Evolutionary conservation across 2,888 invertebrate species (phyloP).

Genomic region (Siphonodentalium dalli): DNA sequence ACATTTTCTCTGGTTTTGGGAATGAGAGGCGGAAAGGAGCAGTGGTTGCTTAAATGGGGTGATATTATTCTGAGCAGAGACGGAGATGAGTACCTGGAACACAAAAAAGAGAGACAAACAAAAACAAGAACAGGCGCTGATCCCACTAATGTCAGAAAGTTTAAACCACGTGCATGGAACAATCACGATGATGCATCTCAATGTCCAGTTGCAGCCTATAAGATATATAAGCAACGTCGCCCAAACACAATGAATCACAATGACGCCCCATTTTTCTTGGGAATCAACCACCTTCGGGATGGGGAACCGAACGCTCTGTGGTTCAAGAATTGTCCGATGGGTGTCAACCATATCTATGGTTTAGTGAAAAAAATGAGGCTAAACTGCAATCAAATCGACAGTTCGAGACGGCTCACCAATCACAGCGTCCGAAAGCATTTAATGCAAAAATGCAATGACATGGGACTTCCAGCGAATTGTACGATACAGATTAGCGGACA

Average conservation of each 20-base stretch:
- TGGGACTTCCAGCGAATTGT: slow-evolving; percentile 2
- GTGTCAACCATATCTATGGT: slow-evolving; percentile 10
- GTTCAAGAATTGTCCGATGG: slow-evolving; percentile 7
- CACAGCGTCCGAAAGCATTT: slow-evolving; percentile 12
- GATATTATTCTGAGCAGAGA: slow-evolving; percentile 8
- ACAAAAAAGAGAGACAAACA: slow-evolving; percentile 10
- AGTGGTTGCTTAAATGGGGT: slow-evolving; percentile 6
- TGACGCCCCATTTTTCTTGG: slow-evolving; percentile 7
- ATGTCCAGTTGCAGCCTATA: slow-evolving; percentile 4
- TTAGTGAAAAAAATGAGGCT: slow-evolving; percentile 4
- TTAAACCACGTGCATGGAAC: slow-evolving; percentile 8
- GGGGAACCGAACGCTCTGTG: background rate
- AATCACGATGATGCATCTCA: background rate
- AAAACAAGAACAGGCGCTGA: slow-evolving; percentile 8
- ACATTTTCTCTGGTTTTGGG: slow-evolving; percentile 9
- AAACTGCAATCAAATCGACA: background rate
- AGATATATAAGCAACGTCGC: background rate
- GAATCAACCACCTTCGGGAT: background rate
- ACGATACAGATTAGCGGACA: slow-evolving; percentile 15
- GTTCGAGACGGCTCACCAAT: background rate
- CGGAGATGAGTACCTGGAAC: slow-evolving; percentile 2
- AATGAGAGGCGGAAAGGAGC: slow-evolving; percentile 14
- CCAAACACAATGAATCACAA: background rate
- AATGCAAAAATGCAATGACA: slow-evolving; percentile 9
- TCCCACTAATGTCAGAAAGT: slow-evolving; percentile 5